phyloP scores from a whole-genome alignment of 1,140 invertebrate species.

The Zaprionus ornatus region DNA sequence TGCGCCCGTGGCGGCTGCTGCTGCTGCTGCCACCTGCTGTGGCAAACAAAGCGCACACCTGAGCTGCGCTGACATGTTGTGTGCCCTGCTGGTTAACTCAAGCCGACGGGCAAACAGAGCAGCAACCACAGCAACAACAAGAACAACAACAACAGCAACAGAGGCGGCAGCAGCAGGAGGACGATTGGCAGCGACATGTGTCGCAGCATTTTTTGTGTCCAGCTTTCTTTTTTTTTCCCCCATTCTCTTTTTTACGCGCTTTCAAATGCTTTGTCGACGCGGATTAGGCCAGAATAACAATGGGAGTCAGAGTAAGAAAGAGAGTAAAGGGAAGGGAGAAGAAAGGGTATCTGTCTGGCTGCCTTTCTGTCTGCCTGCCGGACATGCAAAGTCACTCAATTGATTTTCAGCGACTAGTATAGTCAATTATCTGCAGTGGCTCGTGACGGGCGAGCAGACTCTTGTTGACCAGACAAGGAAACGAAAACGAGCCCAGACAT shows the following conservation, averaged over 20 bases:
- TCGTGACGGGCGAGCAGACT: conserved; percentile 24
- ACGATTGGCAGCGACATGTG: conserved; percentile 31
- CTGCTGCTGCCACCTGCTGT: conserved; percentile 24
- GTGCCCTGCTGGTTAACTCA: conserved; percentile 59
- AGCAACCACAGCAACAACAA: conserved; percentile 19
- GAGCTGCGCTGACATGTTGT: conserved; percentile 30
- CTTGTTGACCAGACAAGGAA: conserved; percentile 46
- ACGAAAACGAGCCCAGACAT: conserved; percentile 20
- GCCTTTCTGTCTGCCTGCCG: background rate
- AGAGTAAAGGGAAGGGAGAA: background rate
- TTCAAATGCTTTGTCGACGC: conserved; percentile 42
- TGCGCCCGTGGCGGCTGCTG: conserved; percentile 40
- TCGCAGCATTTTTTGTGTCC: conserved; percentile 19
- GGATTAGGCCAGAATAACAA: conserved; percentile 27
- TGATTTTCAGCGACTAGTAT: conserved; percentile 67
- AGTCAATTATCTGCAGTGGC: conserved; percentile 68
- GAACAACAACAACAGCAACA: conserved; percentile 13
- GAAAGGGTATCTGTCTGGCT: background rate
- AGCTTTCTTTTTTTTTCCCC: conserved; percentile 11
- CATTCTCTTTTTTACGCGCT: conserved; percentile 50
- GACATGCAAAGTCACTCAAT: conserved; percentile 76
- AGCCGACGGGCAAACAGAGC: conserved; percentile 46
- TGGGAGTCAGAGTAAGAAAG: conserved; percentile 24
- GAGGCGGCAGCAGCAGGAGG: background rate
- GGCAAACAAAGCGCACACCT: conserved; percentile 55